Evolutionary conservation across 2,797 vertebrate species (phyloP), one percentile per base, ranked within the genome.

Genomic region (Myiotriccus ornatus): DNA sequence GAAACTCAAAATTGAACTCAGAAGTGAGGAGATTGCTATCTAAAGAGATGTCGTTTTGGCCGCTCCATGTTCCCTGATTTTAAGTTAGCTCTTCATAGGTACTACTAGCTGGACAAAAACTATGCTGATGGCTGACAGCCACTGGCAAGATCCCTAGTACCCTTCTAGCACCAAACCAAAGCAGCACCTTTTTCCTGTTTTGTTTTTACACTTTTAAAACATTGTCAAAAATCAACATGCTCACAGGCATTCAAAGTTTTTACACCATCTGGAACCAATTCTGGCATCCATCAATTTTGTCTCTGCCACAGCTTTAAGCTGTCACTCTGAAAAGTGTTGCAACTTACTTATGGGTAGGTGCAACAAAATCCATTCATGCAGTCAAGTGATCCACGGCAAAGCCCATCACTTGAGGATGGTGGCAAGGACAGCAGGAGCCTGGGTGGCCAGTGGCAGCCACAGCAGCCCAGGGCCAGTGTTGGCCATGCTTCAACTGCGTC

Each of bases 301-400:
- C 25, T 75, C 60, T 77, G 49, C 44, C 43, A 30, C 4, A 41
- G 67, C 16, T 69, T 62, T n/a, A 25, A 79, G 63, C 28, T 67
- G 62, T 21, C 39, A 5, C 21, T 60, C 63, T 32, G 37, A 14
- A 64, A 60, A 49, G 10, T 4, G 5, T 2, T 47, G 21, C 14
- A 21, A 8, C 7, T 65, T 28, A 8, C 7, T 65, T 28, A 16
- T 0, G 1, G 22, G 24, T 11, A 39, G 25, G 20, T 27, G 34
- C 30, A 56, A 57, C 9, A 74, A 73, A 59, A 57, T 7, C 24
- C 39, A 8, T 39, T 59, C 6, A 12, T 1, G 63, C 50, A 39
- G 18, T 4, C 35, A 17, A 44, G 27, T 0, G 16, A 60, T 10
- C 6, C 0, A 0, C 62, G 63, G 37, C 9, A 4, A 27, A 13